Base-by-base conservation (phyloP, 2,888 invertebrate species). In the Orchestes rusci region DNA sequence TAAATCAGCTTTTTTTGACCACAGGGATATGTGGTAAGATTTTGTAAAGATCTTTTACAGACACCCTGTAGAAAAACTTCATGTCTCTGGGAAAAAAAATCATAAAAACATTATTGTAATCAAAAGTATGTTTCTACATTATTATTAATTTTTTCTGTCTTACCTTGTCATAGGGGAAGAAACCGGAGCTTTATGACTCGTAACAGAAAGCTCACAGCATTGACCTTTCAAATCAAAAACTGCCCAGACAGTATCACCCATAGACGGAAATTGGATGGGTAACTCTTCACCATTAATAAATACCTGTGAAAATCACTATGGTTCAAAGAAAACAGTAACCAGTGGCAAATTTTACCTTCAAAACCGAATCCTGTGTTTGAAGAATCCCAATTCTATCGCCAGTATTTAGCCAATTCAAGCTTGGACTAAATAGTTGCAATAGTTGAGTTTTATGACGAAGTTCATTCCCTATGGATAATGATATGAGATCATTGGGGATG, bases 231-330 rank as follows among this genome's bases (percentile, higher is more conserved):
- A 67, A 63, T 93, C 92, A 52, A 90, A 78, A 2, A 91, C 81
- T 5, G 82, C 89, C 64, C 84, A 90, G 2, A 91, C 80, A 70
- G 81, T 82, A 13, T 66, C 67, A 1, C 61, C 56, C 8, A 63
- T 50, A 44, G 56, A 55, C 10, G 63, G 64, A 43, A 68, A 62
- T 32, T 52, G 58, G 18, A 68, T 40, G 3, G 60, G 48, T 59
- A 88, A 75, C 55, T 85, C 82, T 65, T 89, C 86, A 1, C 87
- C 85, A 66, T 93, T 92, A 43, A 90, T 74, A 56, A 82, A 80
- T 53, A 51, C 43, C 50, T 82, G 78, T 4, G 15, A 17, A 13
- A 36, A 36, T 12, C 7, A 20, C 4, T 20, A 20, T 20, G 8
- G 7, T 19, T 36, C 13, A 18, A 5, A 20, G 2, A 20, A 23